These are phyloP conservation scores for Lepidurus couesii DNA, from an alignment of 1,140 invertebrate species.

Conservation along the genomic window DNA sequence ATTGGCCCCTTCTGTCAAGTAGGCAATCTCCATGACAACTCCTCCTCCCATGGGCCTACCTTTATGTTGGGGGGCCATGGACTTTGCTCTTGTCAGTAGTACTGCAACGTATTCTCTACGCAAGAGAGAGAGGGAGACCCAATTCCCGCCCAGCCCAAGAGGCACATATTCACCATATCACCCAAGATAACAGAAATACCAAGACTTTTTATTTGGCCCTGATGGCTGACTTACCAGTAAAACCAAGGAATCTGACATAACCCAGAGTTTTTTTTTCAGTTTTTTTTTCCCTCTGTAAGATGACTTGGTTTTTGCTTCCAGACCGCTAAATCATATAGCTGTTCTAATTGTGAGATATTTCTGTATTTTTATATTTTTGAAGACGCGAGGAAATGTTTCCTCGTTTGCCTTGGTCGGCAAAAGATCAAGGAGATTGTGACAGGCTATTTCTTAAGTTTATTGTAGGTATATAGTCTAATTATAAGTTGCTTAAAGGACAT, in stretches of 20 bases:
- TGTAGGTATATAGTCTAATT: too few relatives aligned
- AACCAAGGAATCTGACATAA: not conserved
- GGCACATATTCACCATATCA: conserved; percentile 1
- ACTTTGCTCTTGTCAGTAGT: not conserved
- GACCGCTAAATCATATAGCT: too few relatives aligned
- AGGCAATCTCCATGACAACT: conserved; percentile 21
- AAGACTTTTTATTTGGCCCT: not conserved
- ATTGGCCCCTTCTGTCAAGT: conserved; percentile 18
- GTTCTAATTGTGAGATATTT: too few relatives aligned
- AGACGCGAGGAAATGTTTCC: too few relatives aligned
- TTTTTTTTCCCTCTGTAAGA: not conserved
- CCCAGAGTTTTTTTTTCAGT: not conserved
- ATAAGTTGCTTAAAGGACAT: too few relatives aligned
- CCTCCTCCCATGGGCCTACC: conserved; percentile 16
- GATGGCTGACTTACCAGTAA: not conserved
- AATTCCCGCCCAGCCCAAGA: not conserved
- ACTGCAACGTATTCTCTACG: not conserved
- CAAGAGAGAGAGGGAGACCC: not conserved
- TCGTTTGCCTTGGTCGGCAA: too few relatives aligned
- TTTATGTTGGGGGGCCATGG: not conserved
- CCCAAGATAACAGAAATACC: not conserved
- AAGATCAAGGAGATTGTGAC: too few relatives aligned
- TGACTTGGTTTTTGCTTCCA: too few relatives aligned
- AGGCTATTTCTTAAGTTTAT: too few relatives aligned
- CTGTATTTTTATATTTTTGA: too few relatives aligned